Evolutionary conservation across 2,113 vertebrate genomes (phyloP).

Genomic region (Oreotrochilus melanogaster): DNA sequence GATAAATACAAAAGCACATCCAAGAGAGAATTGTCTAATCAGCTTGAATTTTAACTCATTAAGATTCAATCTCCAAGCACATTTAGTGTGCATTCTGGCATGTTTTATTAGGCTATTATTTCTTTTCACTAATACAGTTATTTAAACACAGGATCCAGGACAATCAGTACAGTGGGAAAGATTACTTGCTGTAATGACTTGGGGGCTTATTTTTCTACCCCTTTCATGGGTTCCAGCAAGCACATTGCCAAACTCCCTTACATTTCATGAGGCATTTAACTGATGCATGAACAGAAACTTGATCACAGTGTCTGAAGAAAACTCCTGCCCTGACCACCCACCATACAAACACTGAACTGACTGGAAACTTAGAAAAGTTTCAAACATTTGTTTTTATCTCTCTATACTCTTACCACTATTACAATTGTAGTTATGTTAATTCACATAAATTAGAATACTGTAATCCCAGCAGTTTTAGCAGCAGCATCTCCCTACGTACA

Average conservation of each 20-base stretch:
- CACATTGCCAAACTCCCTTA: neutral
- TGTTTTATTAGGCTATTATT: constrained; percentile 8
- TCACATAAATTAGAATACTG: neutral
- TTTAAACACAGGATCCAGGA: neutral
- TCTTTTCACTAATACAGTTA: neutral
- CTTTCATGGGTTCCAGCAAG: neutral
- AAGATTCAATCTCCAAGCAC: neutral
- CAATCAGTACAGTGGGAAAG: neutral
- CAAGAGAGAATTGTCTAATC: constrained; percentile 39
- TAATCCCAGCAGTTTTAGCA: neutral
- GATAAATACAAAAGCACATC: neutral
- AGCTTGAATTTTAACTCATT: constrained; percentile 24
- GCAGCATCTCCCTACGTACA: neutral
- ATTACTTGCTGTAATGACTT: neutral
- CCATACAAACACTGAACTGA: neutral
- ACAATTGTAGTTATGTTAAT: neutral
- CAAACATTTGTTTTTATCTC: neutral
- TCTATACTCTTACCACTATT: neutral
- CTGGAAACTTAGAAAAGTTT: neutral
- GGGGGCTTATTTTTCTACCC: neutral
- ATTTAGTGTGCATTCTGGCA: neutral
- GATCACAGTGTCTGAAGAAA: neutral
- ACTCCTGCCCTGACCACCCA: neutral
- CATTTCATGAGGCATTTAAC: constrained; percentile 2
- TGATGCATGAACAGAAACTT: neutral